Percentiles rank a stretch among this genome's conserved stretches.
Conservation (phyloP, 2,888 invertebrate species). For the Xanthorhoe spadicearia region DNA sequence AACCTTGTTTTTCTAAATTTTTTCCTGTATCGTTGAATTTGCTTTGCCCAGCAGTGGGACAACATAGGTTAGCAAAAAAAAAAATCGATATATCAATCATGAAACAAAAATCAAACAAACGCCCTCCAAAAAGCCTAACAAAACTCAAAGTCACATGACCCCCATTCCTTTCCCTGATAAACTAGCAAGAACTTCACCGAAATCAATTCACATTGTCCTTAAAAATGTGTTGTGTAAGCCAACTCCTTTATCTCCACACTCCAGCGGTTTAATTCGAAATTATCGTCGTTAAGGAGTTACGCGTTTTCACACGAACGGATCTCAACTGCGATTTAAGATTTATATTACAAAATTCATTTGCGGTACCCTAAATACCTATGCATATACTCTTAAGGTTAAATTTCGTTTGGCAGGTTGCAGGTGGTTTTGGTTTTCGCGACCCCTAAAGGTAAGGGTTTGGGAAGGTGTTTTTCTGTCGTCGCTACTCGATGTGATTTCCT, state of each 20-base stretch:
- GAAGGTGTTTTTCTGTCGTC: conserved; percentile 57
- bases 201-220: conserved; percentile 52
- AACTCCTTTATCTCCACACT: conserved; percentile 69
- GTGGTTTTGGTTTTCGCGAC: conserved; percentile 44
- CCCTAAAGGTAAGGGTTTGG: conserved; percentile 64
- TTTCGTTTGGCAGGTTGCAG: conserved; percentile 22
- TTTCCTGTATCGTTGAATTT: too few species aligned
- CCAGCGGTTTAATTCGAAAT: conserved; percentile 69
- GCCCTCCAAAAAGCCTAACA: too few species aligned
- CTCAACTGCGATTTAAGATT: conserved; percentile 70
- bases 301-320: conserved; percentile 68
- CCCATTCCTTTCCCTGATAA: background rate
- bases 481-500: conserved; percentile 58
- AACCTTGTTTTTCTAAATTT: too few species aligned
- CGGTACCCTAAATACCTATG: conserved; percentile 17
- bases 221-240: conserved; percentile 64
- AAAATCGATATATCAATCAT: too few species aligned
- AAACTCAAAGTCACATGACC: too few species aligned
- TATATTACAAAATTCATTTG: conserved; percentile 56
- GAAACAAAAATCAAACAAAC: too few species aligned
- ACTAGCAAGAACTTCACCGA: background rate
- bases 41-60: too few species aligned
- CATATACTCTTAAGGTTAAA: conserved; percentile 31
- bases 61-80: too few species aligned
- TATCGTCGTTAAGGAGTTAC: conserved; percentile 73